phyloP scores from a whole-genome alignment of 2,888 invertebrate species.

The Tenthredo mesomela region DNA sequence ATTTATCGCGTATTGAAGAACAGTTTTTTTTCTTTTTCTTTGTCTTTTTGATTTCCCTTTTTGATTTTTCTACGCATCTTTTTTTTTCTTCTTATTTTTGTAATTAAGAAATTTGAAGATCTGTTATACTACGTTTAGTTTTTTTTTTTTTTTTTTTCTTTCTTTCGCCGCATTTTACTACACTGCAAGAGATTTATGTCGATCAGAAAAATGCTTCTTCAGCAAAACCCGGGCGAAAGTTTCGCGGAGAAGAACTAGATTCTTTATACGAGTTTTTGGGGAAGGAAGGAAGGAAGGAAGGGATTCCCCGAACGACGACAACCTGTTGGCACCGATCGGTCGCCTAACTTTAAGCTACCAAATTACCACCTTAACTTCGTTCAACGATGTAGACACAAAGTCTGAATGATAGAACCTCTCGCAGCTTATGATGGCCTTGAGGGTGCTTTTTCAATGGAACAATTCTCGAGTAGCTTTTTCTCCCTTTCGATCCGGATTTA shows the following conservation, averaged over 20 bases:
- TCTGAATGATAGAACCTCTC: constrained; percentile 6
- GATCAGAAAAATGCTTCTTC: not conserved
- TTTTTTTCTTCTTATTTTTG: not conserved
- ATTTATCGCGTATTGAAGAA: not conserved
- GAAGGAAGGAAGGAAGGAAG: constrained; percentile 3
- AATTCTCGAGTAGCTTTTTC: not conserved
- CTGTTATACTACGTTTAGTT: not conserved
- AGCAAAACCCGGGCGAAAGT: not conserved
- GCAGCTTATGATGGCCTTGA: not conserved
- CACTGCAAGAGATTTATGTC: not conserved
- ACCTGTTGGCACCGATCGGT: constrained; percentile 32
- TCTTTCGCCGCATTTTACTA: not conserved
- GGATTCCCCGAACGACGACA: constrained; percentile 23
- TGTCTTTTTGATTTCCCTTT: too few relatives aligned
- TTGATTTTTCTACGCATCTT: not conserved
- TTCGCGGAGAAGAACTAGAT: not conserved
- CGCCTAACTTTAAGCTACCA: constrained; percentile 29
- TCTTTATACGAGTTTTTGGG: constrained; percentile 23
- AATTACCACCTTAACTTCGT: constrained; percentile 30
- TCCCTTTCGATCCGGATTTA: not conserved
- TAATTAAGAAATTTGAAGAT: not conserved
- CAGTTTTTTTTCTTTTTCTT: not conserved
- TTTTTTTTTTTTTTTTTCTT: too few relatives aligned
- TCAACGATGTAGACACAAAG: constrained; percentile 27
- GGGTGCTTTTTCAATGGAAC: constrained; percentile 15